phyloP scores from a whole-genome alignment of 1,140 invertebrate species.

The Drosophila seguyi region DNA sequence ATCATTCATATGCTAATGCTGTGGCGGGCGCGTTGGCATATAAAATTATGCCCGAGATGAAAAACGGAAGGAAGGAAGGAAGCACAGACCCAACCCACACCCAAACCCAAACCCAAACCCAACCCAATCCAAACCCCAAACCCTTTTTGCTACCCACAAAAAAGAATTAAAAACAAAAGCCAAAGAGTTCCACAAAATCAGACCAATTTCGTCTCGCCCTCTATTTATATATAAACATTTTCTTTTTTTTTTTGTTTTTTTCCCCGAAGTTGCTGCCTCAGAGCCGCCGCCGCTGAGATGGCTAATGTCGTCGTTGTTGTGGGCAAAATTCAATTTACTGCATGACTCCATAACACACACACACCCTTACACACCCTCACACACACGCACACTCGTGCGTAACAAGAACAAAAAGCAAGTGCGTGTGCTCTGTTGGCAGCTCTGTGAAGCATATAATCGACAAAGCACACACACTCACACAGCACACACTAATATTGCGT shows the following conservation, averaged over 20 bases:
- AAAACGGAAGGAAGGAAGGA: conserved; percentile 9
- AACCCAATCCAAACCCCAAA: not conserved
- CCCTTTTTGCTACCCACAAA: conserved; percentile 1
- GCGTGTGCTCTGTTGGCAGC: conserved; percentile 71
- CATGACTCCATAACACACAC: conserved; percentile 72
- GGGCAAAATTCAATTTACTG: conserved; percentile 82
- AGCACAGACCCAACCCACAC: not conserved
- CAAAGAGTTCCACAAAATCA: conserved; percentile 31
- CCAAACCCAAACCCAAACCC: not conserved
- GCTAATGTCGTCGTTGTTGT: conserved; percentile 80
- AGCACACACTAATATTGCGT: conserved; percentile 48
- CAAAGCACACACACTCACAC: conserved; percentile 46
- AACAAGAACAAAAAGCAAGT: conserved; percentile 28
- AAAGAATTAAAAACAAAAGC: conserved; percentile 17
- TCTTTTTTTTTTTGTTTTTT: too few species aligned
- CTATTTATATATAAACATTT: conserved; percentile 19
- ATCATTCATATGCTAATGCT: conserved; percentile 66
- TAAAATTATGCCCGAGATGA: conserved; percentile 53
- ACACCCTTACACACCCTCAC: conserved; percentile 19
- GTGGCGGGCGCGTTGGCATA: conserved; percentile 43
- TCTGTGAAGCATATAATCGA: conserved; percentile 80
- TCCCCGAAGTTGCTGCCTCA: not conserved
- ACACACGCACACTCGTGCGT: conserved; percentile 3
- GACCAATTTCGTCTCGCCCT: conserved; percentile 15
- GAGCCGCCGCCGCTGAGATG: conserved; percentile 53